These are phyloP conservation scores for Mormyrops attenuatus DNA, from an alignment of 2,797 vertebrate genomes.

Conservation along the genomic window DNA sequence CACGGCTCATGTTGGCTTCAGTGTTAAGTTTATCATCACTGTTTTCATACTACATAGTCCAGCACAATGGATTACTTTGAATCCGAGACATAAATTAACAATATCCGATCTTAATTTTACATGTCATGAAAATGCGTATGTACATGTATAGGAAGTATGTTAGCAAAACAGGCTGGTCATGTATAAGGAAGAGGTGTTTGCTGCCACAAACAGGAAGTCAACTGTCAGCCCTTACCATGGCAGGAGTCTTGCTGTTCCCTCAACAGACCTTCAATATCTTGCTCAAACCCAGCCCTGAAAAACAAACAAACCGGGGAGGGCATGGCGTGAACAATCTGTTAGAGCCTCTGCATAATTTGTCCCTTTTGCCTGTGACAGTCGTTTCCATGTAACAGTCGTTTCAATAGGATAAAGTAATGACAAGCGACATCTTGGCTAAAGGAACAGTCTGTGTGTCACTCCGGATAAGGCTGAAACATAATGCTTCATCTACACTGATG, in stretches of 20 bases:
- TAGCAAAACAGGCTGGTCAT: not conserved
- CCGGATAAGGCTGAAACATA: conserved; percentile 30
- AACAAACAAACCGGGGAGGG: conserved; percentile 23
- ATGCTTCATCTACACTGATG: not conserved
- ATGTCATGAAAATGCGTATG: not conserved
- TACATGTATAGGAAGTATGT: not conserved
- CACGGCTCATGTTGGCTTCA: not conserved
- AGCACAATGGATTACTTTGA: not conserved
- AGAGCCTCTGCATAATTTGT: conserved; percentile 40
- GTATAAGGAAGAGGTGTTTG: not conserved
- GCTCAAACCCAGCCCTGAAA: conserved; percentile 68
- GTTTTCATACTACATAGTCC: not conserved
- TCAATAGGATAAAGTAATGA: conserved; percentile 20
- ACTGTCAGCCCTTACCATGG: conserved; percentile 62
- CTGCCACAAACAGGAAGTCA: not conserved
- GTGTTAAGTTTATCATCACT: not conserved
- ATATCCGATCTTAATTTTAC: not conserved
- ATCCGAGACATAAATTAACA: not conserved
- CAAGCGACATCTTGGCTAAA: not conserved
- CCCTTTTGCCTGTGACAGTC: conserved; percentile 28
- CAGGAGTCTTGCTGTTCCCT: conserved; percentile 62
- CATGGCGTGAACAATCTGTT: conserved; percentile 24
- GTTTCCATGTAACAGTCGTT: not conserved
- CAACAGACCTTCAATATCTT: conserved; percentile 64
- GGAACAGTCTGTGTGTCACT: conserved; percentile 33